These are phyloP conservation scores for Drosophila longiperda DNA, from an alignment of 2,888 invertebrate genomes.

Conservation along the genomic window DNA sequence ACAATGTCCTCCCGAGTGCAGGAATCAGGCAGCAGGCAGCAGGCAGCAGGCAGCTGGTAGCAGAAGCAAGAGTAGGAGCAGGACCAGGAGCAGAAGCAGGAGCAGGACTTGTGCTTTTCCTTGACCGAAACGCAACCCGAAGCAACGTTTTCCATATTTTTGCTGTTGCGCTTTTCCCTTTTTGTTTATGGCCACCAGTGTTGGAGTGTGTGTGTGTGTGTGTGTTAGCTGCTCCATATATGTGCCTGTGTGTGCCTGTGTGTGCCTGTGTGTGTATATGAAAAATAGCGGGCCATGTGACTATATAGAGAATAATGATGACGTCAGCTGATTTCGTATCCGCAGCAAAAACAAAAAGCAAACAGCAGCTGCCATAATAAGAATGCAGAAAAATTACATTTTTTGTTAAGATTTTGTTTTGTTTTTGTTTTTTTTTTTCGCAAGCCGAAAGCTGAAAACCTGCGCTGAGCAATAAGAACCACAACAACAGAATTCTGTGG, in stretches of 20 bases:
- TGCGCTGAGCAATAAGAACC: conserved; percentile 39
- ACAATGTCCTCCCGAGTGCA: conserved; percentile 66
- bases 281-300: conserved; percentile 58
- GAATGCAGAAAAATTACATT: conserved; percentile 56
- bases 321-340: conserved; percentile 70
- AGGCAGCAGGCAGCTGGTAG: background rate
- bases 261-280: conserved; percentile 34
- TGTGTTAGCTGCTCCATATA: conserved; percentile 7
- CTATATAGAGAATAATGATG: conserved; percentile 54
- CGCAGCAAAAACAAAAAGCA: conserved; percentile 21
- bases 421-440: conserved; percentile 12
- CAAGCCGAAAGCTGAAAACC: conserved; percentile 33
- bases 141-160: conserved; percentile 48
- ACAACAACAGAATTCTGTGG: conserved; percentile 13
- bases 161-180: conserved; percentile 28
- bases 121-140: conserved; percentile 76
- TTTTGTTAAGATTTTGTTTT: conserved; percentile 18
- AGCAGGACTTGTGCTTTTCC: conserved; percentile 59
- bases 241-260: conserved; percentile 33
- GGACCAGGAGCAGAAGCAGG: background rate
- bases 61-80: background rate
- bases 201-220: conserved; percentile 36
- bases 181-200: conserved; percentile 69
- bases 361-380: conserved; percentile 40
- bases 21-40: background rate